Conservation (phyloP, 2,888 invertebrate genomes). For the Morinoia aosen region DNA sequence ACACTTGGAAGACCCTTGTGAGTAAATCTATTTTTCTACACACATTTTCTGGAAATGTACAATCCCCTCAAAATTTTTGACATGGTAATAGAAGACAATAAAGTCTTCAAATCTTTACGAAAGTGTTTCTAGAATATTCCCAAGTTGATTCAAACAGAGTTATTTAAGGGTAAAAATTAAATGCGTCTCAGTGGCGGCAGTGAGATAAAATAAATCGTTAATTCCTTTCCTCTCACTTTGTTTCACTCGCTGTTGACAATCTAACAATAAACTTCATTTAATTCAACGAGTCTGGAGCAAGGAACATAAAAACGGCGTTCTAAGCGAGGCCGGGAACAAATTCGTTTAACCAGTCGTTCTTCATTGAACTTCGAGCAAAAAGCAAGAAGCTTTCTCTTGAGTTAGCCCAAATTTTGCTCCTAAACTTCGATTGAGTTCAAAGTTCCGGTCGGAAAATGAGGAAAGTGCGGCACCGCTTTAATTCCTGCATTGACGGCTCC, state of each 20-base stretch:
- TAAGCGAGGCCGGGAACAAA: conserved; percentile 38
- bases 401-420: conserved; percentile 36
- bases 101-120: too few relatives aligned
- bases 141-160: not conserved
- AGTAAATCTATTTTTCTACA: too few relatives aligned
- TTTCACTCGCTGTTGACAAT: conserved; percentile 10
- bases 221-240: not conserved
- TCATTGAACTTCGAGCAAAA: conserved; percentile 35
- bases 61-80: too few relatives aligned
- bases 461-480: conserved; percentile 1
- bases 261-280: conserved; percentile 29
- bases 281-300: not conserved
- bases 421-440: conserved; percentile 51
- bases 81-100: too few relatives aligned
- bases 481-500: conserved; percentile 36
- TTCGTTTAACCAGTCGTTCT: conserved; percentile 46
- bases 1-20: too few relatives aligned
- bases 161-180: not conserved
- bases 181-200: not conserved
- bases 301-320: not conserved
- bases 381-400: conserved; percentile 16
- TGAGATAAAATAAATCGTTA: not conserved
- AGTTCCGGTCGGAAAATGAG: conserved; percentile 33
- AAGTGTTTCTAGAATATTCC: not conserved
- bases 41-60: too few relatives aligned